Evolutionary conservation across 2,888 invertebrate genomes (phyloP), one percentile per base, ranked within the genome.

Genomic region (Germaria angustata): DNA sequence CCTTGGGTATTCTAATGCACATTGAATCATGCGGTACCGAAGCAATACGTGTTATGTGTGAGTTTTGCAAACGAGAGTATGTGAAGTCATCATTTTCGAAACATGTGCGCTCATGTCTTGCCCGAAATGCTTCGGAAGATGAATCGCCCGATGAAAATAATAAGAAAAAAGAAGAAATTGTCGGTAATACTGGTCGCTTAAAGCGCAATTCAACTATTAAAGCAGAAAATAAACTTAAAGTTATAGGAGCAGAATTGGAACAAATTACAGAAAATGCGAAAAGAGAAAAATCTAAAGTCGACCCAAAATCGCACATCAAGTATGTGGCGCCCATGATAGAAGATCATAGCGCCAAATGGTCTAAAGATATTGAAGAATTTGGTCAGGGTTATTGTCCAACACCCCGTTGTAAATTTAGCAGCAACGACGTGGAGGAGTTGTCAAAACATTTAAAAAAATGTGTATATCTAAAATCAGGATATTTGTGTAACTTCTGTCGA

Each of bases 181-280:
- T 85, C 2, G 88, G 86, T n/a, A 88, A 88, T 69, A 84, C 88
- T 0, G 91, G 91, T 11, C 86, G 90, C 0, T 53, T 86, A 0
- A 91, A 91, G 66, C 87, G 91, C 1, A 85, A 84, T 39, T 90
- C 91, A 0, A 88, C 88, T 2, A 85, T 90, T 0, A 90, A 87
- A 89, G 91, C 91, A 13, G 91, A 91, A 85, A 85, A 80, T 6
- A 89, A 87, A 28, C 61, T 90, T 3, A 90, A 88, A 71, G 86
- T 84, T 11, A 79, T 90, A 22, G 87, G 87, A 2, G 85, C 75
- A 5, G 85, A 86, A 2, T n/a, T 86, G 8, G 81, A 79, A 53
- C 41, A 46, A 6, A 1, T 34, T 0, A 4, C 9, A 15, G 73
- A 73, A 9, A 39, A 5, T 44, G 2, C 36, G 1, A 59, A 15